phyloP scores from a whole-genome alignment of 2,113 vertebrate genomes.

The Sapayoa aenigma region DNA sequence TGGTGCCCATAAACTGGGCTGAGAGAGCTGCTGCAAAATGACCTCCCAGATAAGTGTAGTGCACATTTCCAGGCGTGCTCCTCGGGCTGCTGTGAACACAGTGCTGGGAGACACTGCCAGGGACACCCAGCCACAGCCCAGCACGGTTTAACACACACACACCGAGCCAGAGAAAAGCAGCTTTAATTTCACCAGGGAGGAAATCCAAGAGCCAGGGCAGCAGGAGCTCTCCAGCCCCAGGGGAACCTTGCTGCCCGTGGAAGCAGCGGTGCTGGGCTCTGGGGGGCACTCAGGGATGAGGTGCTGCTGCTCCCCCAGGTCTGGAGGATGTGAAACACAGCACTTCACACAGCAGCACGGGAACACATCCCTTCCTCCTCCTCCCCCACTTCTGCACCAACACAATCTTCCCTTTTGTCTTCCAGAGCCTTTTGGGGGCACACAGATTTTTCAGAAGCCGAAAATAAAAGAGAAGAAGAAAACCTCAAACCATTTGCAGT shows the following conservation, averaged over 20 bases:
- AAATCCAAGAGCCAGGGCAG: neutral
- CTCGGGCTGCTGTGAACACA: neutral
- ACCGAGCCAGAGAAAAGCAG: neutral
- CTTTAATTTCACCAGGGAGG: neutral
- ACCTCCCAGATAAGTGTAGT: neutral
- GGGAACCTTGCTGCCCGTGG: neutral
- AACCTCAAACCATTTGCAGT: slow-evolving; percentile 37
- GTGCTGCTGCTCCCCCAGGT: neutral
- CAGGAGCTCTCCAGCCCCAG: fast-evolving
- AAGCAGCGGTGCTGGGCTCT: neutral
- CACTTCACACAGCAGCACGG: neutral
- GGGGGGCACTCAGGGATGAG: neutral
- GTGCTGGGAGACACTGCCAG: neutral
- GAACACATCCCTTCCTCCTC: neutral
- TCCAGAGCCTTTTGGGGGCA: neutral
- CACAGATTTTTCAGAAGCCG: neutral
- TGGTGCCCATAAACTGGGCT: neutral
- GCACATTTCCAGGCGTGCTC: neutral
- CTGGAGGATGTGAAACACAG: neutral
- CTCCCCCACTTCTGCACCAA: neutral
- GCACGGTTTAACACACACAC: neutral
- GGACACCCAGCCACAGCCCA: neutral
- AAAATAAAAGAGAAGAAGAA: slow-evolving; percentile 36
- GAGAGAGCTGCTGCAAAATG: neutral
- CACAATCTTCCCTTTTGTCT: slow-evolving; percentile 37